These are phyloP conservation scores for Tenthredo livida DNA, from an alignment of 2,888 invertebrate species.

Conservation along the genomic window DNA sequence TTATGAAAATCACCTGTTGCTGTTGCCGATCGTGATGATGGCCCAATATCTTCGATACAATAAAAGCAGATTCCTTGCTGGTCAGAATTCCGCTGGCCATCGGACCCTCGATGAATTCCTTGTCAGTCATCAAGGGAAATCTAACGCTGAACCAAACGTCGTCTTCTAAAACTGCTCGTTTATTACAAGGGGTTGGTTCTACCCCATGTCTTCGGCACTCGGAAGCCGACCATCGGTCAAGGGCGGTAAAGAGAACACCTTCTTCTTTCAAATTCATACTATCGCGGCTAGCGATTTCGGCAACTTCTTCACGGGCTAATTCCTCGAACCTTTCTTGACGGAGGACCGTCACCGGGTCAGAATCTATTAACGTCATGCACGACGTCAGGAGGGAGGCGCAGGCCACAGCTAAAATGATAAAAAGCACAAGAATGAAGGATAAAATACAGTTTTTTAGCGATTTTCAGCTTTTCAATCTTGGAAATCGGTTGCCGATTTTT, in stretches of 20 bases:
- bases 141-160: constrained; percentile 82
- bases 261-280: constrained; percentile 85
- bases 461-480: not conserved
- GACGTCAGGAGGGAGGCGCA: constrained; percentile 84
- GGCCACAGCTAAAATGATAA: constrained; percentile 65
- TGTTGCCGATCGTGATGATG: constrained; percentile 59
- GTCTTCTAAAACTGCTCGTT: constrained; percentile 78
- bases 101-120: constrained; percentile 82
- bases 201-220: constrained; percentile 81
- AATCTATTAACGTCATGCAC: constrained; percentile 84
- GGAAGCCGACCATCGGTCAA: constrained; percentile 82
- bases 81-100: constrained; percentile 80
- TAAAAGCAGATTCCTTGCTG: constrained; percentile 78
- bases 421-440: not conserved
- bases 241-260: constrained; percentile 82
- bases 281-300: constrained; percentile 84
- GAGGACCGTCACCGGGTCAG: constrained; percentile 80
- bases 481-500: not conserved
- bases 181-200: constrained; percentile 79
- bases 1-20: constrained; percentile 45
- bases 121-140: constrained; percentile 84
- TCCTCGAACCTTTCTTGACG: constrained; percentile 82
- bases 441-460: not conserved
- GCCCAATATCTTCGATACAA: constrained; percentile 69
- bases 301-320: constrained; percentile 83